phyloP scores from a whole-genome alignment of 2,797 vertebrate genomes.

The Sarcoramphus papa region DNA sequence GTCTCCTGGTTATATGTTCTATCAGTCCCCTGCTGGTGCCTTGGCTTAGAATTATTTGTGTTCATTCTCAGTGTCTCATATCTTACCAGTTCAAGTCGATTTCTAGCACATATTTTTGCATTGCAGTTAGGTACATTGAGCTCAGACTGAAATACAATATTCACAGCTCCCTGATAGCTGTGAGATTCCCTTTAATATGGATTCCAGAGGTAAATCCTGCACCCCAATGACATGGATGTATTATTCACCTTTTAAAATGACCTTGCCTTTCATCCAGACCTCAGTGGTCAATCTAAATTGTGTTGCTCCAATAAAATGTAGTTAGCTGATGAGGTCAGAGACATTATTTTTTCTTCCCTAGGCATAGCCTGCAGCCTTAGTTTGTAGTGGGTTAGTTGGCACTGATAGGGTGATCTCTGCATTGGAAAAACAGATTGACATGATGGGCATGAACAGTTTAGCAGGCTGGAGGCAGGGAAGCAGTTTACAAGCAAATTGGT shows the following conservation, averaged over 20 bases:
- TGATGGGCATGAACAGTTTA: constrained; percentile 42
- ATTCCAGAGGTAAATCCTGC: not conserved
- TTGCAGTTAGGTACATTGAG: not conserved
- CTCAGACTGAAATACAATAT: constrained; percentile 1
- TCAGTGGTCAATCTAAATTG: constrained; percentile 17
- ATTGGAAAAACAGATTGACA: constrained; percentile 25
- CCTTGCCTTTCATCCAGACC: not conserved
- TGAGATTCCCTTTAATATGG: not conserved
- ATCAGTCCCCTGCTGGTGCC: constrained; percentile 52
- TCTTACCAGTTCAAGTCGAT: constrained; percentile 26
- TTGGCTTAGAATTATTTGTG: constrained; percentile 52
- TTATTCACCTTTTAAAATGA: not conserved
- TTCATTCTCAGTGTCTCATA: constrained; percentile 40
- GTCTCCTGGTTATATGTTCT: constrained; percentile 43
- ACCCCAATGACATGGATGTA: not conserved
- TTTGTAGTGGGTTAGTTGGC: not conserved
- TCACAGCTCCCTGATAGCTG: not conserved
- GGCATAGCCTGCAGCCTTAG: not conserved
- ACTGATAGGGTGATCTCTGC: not conserved
- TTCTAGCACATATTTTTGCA: constrained; percentile 31
- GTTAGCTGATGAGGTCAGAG: constrained; percentile 6
- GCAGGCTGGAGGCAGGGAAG: constrained; percentile 12
- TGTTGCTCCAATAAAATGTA: not conserved
- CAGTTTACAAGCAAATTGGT: constrained; percentile 44
- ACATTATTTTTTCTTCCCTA: not conserved